Evolutionary conservation across 2,888 invertebrate genomes (phyloP).

Genomic region (Carpatolechia fugitivella): DNA sequence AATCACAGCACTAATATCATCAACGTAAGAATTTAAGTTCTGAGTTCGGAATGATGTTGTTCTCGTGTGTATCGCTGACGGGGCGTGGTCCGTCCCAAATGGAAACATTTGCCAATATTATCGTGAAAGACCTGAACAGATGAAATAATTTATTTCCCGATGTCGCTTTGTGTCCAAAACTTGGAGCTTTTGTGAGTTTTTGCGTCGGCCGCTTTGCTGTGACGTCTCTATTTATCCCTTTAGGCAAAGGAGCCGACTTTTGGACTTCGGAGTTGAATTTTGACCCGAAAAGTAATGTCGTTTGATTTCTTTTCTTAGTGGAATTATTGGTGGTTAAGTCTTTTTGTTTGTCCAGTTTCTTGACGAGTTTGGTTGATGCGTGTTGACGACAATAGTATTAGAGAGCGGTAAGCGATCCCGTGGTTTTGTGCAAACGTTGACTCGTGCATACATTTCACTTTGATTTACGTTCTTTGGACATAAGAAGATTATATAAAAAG

Average conservation of each 20-base stretch:
- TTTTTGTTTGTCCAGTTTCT: conserved; percentile 28
- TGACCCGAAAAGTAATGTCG: neutral
- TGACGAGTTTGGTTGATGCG: conserved; percentile 59
- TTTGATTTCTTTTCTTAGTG: conserved; percentile 25
- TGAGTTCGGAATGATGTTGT: conserved; percentile 25
- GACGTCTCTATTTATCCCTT: conserved; percentile 74
- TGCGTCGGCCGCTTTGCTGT: conserved; percentile 66
- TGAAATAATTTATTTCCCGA: conserved; percentile 78
- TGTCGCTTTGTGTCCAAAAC: conserved; percentile 77
- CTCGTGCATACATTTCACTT: conserved; percentile 40
- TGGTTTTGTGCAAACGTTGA: conserved; percentile 63
- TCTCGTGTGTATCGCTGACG: conserved; percentile 49
- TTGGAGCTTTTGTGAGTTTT: conserved; percentile 70
- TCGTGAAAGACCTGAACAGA: conserved; percentile 76
- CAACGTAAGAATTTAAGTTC: neutral
- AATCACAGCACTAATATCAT: neutral
- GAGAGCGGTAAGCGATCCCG: conserved; percentile 66
- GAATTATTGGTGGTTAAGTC: conserved; percentile 20
- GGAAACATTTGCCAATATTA: conserved; percentile 80
- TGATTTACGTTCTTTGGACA: conserved; percentile 57
- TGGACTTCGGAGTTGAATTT: conserved; percentile 18
- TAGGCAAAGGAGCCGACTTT: conserved; percentile 60
- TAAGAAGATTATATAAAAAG: conserved; percentile 55
- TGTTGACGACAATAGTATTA: conserved; percentile 74
- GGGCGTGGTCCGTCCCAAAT: conserved; percentile 76